Conservation (phyloP, 1,140 invertebrate species). For the Nasonia vitripennis region DNA sequence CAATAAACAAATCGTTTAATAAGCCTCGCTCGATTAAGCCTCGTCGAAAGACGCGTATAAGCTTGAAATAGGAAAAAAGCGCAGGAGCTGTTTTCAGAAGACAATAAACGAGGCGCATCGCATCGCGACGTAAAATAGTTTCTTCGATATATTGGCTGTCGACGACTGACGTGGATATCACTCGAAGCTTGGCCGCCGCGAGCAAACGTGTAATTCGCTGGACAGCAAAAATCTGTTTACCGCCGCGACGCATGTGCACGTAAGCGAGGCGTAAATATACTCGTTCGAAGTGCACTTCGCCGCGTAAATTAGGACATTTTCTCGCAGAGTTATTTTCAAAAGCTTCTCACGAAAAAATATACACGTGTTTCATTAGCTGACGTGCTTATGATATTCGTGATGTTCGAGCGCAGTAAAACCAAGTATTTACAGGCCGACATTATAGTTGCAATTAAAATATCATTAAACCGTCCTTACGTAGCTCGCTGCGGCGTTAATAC, state of each 20-base stretch:
- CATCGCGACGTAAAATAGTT: not conserved
- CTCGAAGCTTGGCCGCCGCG: not conserved
- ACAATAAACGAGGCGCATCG: not conserved
- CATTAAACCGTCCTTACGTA: no score
- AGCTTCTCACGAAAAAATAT: no score
- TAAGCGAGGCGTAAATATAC: not conserved
- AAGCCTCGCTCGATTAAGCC: no score
- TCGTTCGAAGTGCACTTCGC: not conserved
- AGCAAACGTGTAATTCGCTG: not conserved
- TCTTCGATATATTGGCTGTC: slow-evolving; percentile 37
- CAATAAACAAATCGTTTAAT: no score
- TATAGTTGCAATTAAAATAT: no score
- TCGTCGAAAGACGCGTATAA: no score
- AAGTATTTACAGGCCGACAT: no score
- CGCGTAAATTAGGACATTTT: not conserved
- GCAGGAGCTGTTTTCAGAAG: not conserved
- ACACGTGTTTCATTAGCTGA: no score
- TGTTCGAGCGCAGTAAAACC: no score
- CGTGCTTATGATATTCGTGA: no score
- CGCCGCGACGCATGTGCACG: not conserved
- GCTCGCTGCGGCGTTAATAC: no score
- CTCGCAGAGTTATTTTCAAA: not conserved
- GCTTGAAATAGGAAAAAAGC: no score
- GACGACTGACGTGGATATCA: not conserved
- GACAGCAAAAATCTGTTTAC: slow-evolving; percentile 19